These are phyloP conservation scores for Triplophysa rosa DNA, from an alignment of 2,113 vertebrate genomes.

Conservation along the genomic window DNA sequence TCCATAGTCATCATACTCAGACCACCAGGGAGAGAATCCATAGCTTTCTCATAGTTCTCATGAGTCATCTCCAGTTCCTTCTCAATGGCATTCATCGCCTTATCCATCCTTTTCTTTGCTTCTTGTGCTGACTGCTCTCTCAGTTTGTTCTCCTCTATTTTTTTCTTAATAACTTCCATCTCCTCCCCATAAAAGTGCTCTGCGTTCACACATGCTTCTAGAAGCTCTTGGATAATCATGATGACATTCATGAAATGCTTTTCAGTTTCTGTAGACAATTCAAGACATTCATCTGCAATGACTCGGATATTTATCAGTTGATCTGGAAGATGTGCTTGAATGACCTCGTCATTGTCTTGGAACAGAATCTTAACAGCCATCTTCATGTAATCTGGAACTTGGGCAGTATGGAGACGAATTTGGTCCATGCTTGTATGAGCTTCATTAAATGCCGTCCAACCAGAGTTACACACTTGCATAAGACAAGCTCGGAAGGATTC, in stretches of 20 bases:
- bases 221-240: conserved; percentile 46
- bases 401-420: conserved; percentile 51
- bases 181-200: conserved; percentile 39
- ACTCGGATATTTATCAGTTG: conserved; percentile 49
- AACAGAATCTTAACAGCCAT: conserved; percentile 49
- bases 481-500: conserved; percentile 56
- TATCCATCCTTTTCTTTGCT: not conserved
- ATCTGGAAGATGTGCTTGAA: conserved; percentile 50
- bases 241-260: conserved; percentile 29
- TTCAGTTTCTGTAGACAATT: conserved; percentile 30
- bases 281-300: conserved; percentile 49
- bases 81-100: not conserved
- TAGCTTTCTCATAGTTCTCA: not conserved
- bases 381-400: conserved; percentile 41
- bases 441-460: conserved; percentile 53
- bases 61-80: not conserved
- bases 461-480: conserved; percentile 54
- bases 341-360: conserved; percentile 40
- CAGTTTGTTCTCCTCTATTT: conserved; percentile 22
- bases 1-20: conserved; percentile 1
- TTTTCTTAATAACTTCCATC: not conserved
- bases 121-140: conserved; percentile 18
- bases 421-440: conserved; percentile 57
- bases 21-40: conserved; percentile 35
- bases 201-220: conserved; percentile 42